Base-by-base conservation (phyloP, 2,797 vertebrate species). In the Pampus argenteus region DNA sequence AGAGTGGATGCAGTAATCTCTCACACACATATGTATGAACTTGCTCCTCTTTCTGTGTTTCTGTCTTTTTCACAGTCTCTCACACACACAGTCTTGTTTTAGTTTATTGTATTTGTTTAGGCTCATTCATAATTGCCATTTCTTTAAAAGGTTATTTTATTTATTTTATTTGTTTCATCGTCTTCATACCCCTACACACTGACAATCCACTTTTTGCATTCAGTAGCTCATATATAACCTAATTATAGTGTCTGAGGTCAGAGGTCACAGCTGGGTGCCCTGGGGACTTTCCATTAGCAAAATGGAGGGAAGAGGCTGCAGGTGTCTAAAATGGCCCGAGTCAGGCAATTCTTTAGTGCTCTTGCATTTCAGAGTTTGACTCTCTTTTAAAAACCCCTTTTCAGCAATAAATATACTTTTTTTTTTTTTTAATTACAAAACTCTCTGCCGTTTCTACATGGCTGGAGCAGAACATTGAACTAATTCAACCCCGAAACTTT, bases 261-360 rank as follows among this genome's bases (percentile, higher is more conserved):
- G 49, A 85, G 88, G 91, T 89, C 91, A 91, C 89, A 92, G 91
- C 91, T 93, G 91, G 85, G 84, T 79, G 76, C 86, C 86, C 87
- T 76, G 40, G 76, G 81, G 88, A 88, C 81, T 25, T 88, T 81
- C 89, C 84, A 88, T 73, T 86, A 83, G 71, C 20, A 69, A 81
- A 91, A 78, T 82, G 87, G 85, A 88, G 85, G 82, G 84, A 90
- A 87, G 60, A 82, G 44, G 69, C 66, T 85, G 88, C 88, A 88
- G 85, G 87, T 89, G 88, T 79, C 52, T 76, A 25, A 76, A 84
- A 66, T 57, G 48, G 58, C 74, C 44, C n/a, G 34, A 60, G 20
- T 44, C n/a, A 31, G 25, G 29, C 71, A 54, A 28, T 56, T 64
- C 31, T 58, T 20, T 23, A 13, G 36, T 18, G 25, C 9, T 49